phyloP scores from a whole-genome alignment of 2,113 vertebrate species.

The Hyaena hyaena region DNA sequence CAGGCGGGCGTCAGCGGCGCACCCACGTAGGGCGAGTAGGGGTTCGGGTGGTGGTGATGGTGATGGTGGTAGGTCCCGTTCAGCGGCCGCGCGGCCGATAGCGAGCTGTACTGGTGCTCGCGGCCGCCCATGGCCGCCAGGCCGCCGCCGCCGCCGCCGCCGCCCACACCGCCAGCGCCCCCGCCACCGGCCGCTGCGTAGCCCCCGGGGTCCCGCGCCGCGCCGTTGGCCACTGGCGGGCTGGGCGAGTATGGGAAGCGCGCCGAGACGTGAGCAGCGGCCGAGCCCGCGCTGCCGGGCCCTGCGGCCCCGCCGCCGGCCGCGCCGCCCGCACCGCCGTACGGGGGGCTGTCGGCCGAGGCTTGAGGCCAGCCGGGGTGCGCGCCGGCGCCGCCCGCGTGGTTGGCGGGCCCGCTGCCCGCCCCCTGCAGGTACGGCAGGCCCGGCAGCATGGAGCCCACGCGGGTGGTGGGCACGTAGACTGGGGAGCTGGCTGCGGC shows the following conservation, averaged over 20 bases:
- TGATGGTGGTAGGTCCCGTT: constrained; percentile 94
- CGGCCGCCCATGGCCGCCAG: constrained; percentile 90
- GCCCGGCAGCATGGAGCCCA: constrained; percentile 95
- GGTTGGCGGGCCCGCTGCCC: constrained; percentile 89
- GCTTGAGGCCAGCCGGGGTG: constrained; percentile 91
- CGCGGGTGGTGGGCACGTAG: constrained; percentile 96
- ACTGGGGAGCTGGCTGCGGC: constrained; percentile 93
- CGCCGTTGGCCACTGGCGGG: constrained; percentile 93
- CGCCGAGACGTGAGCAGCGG: constrained; percentile 90
- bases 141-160: constrained; percentile 84
- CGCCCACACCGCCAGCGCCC: constrained; percentile 84
- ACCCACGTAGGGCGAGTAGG: constrained; percentile 94
- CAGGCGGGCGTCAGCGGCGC: constrained; percentile 93
- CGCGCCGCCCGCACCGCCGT: constrained; percentile 71
- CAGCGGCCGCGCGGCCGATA: constrained; percentile 92
- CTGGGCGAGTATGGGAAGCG: constrained; percentile 95
- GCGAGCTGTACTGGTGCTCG: constrained; percentile 93
- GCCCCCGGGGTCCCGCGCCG: constrained; percentile 85
- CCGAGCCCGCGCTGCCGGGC: constrained; percentile 81
- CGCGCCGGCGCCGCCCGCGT: constrained; percentile 89
- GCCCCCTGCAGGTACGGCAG: constrained; percentile 93
- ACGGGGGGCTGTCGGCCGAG: constrained; percentile 84
- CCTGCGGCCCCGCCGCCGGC: constrained; percentile 83
- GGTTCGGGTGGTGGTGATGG: constrained; percentile 90
- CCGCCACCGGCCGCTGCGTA: constrained; percentile 85